A percentile compares a stretch with the other conserved stretches of the same genome.
These are phyloP conservation scores for Microcebus murinus DNA, from an alignment of 2,113 vertebrate genomes.

Conservation along the genomic window DNA sequence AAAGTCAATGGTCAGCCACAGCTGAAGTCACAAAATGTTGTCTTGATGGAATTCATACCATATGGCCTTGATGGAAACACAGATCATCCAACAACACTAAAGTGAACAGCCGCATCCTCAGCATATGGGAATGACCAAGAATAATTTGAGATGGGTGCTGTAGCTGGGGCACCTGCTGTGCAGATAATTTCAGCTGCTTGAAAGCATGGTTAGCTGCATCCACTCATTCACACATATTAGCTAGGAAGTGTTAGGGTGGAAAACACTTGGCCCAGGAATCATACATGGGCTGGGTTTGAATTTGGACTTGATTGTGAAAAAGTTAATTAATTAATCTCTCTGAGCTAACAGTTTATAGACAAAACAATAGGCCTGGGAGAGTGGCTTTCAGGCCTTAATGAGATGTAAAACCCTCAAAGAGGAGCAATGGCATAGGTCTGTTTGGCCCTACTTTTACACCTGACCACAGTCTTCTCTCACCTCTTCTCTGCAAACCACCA, in stretches of 20 bases:
- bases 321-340: neutral
- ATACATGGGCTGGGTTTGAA: neutral
- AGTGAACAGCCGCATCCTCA: neutral
- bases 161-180: neutral
- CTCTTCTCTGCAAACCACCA: neutral
- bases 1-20: neutral
- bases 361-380: neutral
- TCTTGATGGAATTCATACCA: neutral
- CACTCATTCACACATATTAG: neutral
- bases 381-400: neutral
- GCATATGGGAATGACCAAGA: neutral
- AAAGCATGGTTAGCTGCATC: neutral
- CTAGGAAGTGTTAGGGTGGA: neutral
- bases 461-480: neutral
- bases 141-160: neutral
- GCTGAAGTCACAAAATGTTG: neutral
- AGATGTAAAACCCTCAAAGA: neutral
- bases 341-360: neutral
- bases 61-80: neutral
- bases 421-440: neutral
- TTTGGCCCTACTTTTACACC: neutral
- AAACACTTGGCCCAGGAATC: neutral
- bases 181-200: neutral
- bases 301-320: slow-evolving; percentile 39
- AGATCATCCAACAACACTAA: neutral